A percentile compares a stretch with the other conserved stretches of the same genome.
Conservation (phyloP, 2,113 vertebrate species). For the Tautogolabrus adspersus region DNA sequence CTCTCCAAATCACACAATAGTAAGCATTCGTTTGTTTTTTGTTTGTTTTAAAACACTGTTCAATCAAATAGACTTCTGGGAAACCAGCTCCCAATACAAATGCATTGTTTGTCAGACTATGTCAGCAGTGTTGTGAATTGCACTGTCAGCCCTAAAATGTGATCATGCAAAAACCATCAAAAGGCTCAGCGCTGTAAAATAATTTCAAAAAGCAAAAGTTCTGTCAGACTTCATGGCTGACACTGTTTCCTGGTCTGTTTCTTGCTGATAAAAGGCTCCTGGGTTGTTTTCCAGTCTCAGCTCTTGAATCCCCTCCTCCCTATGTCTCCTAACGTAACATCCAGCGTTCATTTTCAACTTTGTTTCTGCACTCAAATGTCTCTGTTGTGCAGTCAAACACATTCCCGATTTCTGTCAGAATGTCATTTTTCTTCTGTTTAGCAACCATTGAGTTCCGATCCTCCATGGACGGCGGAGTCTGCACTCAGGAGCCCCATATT, state of each 20-base stretch:
- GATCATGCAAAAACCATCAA: slow-evolving; percentile 51
- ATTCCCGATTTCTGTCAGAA: not conserved
- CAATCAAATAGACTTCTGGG: not conserved
- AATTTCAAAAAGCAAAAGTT: slow-evolving; percentile 43
- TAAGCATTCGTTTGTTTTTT: slow-evolving; percentile 9
- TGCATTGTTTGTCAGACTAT: slow-evolving; percentile 32
- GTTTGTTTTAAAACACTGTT: not conserved
- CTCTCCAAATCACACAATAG: not conserved
- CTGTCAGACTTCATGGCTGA: slow-evolving; percentile 24
- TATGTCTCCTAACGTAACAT: slow-evolving; percentile 11
- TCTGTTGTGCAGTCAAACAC: not conserved
- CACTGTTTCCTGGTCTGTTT: slow-evolving; percentile 26
- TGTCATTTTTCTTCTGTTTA: slow-evolving; percentile 74
- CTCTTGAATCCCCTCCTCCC: not conserved
- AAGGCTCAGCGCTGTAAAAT: slow-evolving; percentile 20
- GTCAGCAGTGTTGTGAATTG: slow-evolving; percentile 29
- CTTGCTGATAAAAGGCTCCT: slow-evolving; percentile 45
- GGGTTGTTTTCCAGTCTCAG: slow-evolving; percentile 22
- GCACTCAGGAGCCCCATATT: slow-evolving; percentile 91
- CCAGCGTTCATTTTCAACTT: slow-evolving; percentile 27
- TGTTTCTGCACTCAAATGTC: slow-evolving; percentile 10
- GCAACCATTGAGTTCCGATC: slow-evolving; percentile 92
- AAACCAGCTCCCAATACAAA: not conserved
- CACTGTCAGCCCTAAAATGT: slow-evolving; percentile 46
- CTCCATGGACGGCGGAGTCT: slow-evolving; percentile 89